Percentiles rank a stretch among this genome's conserved stretches.
Conservation (phyloP, 35 echinoderm and acorn worm genomes). For the Diadema setosum region DNA sequence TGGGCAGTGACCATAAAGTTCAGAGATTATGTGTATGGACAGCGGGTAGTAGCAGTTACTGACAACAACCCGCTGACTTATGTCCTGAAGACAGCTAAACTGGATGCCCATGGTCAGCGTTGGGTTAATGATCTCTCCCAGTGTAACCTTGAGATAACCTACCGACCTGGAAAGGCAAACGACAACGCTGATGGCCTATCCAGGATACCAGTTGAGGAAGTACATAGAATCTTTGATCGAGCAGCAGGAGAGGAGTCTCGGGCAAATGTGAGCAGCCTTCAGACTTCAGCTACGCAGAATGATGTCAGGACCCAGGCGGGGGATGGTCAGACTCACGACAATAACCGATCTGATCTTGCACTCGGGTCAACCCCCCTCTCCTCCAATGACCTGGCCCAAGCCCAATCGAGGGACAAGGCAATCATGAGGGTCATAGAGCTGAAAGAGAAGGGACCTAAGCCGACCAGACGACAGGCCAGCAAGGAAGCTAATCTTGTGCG, state of each 20-base stretch:
- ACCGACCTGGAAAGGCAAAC: constrained; percentile 22
- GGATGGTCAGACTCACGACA: too few relatives aligned
- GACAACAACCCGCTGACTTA: constrained; percentile 59
- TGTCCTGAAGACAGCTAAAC: constrained; percentile 36
- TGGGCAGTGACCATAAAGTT: constrained; percentile 50
- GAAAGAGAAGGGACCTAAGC: background rate
- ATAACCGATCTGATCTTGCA: too few relatives aligned
- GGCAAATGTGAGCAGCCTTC: too few relatives aligned
- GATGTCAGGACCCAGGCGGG: too few relatives aligned
- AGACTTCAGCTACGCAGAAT: background rate
- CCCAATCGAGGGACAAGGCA: background rate
- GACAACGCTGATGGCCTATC: constrained; percentile 51
- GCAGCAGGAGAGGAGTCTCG: background rate
- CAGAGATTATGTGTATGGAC: constrained; percentile 45
- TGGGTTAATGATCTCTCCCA: constrained; percentile 32
- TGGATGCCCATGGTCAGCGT: constrained; percentile 38
- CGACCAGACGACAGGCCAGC: background rate
- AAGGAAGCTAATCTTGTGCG: background rate
- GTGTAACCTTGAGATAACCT: constrained; percentile 44
- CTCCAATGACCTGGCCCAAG: background rate
- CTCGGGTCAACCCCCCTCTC: background rate
- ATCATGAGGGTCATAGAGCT: background rate
- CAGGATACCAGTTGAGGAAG: background rate
- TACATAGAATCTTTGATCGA: too few relatives aligned
- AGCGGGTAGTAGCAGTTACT: background rate